Evolutionary conservation across 2,797 vertebrate species (phyloP), one percentile per base, ranked within the genome.

Genomic region (Helostoma temminkii): DNA sequence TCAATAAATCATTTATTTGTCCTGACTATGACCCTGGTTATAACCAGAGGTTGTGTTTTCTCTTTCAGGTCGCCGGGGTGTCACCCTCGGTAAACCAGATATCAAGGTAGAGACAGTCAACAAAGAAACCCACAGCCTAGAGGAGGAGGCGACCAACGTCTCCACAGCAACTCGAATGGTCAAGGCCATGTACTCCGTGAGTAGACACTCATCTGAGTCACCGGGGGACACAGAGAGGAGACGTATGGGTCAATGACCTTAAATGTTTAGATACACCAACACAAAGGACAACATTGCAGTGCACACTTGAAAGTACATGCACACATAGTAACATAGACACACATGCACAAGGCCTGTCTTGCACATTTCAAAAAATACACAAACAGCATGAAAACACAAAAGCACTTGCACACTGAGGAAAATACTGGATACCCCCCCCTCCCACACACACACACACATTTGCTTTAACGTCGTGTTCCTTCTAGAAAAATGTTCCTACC

Each of bases 21-120:
- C 28, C 25, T 43, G 47, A 47, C 14, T 1, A 24, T 25, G 63
- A 74, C 53, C 42, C 62, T 28, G 46, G 66, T 22, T 46, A 24
- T 72, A 54, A 79, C 72, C 28, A 1, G 37, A 18, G 36, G 52
- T 66, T 63, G 28, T 45, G 10, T 52, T 74, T n/a, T 56, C 46
- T 30, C 48, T 85, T 86, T 22, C 87, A 99, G 97, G 96, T 89
- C 96, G 95, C 2, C 95, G 96, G 3, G 97, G 96, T 0, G 96
- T 99, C 52, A 96, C 96, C 0, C 88, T 99, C 11, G 94, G 96
- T 49, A 99, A 98, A 84, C 91, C 97, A 64, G 97, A 98, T 89
- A 98, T 99, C 87, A 98, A 98, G 86, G 97, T 98, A 74, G 97
- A 99, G 80, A 98, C 97, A 0, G 96, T 98, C 58, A 98, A 98